These are phyloP conservation scores for Onychomys arenicola DNA, from an alignment of 2,797 vertebrate species.

Conservation along the genomic window DNA sequence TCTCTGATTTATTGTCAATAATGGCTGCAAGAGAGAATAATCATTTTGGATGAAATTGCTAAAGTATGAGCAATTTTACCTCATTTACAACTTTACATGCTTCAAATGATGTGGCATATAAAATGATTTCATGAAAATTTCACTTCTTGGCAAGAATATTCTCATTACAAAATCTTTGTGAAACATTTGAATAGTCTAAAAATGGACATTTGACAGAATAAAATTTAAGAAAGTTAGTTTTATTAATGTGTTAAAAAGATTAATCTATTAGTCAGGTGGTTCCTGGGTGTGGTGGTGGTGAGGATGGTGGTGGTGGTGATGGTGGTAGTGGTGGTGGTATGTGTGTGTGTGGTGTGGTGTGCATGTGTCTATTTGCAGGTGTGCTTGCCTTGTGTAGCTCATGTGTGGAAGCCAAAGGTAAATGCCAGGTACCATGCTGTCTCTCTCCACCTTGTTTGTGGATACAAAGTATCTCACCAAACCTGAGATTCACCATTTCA, in stretches of 20 bases:
- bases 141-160: not conserved
- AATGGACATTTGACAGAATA: not conserved
- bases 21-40: not conserved
- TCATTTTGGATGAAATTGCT: not conserved
- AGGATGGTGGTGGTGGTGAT: too few species aligned
- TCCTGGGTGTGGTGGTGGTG: not conserved
- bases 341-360: not conserved
- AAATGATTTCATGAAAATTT: not conserved
- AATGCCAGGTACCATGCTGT: not conserved
- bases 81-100: constrained; percentile 8
- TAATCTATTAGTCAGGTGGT: not conserved
- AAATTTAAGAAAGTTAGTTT: not conserved
- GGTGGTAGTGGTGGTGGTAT: not conserved
- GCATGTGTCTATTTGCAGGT: not conserved
- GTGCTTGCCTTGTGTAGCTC: not conserved
- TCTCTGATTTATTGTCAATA: constrained; percentile 36
- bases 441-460: not conserved
- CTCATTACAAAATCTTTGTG: not conserved
- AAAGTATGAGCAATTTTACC: constrained; percentile 46
- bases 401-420: not conserved
- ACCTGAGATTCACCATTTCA: not conserved
- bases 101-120: not conserved
- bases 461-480: not conserved
- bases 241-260: not conserved
- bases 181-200: not conserved